These are phyloP conservation scores for Tineola bisselliella DNA, from an alignment of 2,888 invertebrate genomes.

Conservation along the genomic window DNA sequence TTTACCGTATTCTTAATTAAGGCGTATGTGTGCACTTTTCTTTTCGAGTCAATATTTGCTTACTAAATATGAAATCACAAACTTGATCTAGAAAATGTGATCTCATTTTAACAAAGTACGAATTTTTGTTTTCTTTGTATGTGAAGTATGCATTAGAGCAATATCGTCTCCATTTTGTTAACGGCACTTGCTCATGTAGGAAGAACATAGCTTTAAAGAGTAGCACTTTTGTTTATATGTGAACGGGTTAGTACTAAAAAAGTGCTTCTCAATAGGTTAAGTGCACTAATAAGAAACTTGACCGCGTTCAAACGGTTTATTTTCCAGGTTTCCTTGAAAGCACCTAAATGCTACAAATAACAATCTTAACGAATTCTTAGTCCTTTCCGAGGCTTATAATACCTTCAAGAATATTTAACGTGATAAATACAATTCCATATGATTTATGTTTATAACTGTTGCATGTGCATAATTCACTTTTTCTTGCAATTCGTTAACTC, in stretches of 20 bases:
- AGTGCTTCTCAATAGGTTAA: background rate
- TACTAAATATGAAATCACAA: background rate
- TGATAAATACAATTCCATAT: background rate
- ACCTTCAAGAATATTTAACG: background rate
- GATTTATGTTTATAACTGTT: background rate
- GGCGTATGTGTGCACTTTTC: conserved; percentile 4
- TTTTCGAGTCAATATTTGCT: conserved; percentile 1
- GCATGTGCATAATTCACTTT: background rate
- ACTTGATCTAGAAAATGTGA: background rate
- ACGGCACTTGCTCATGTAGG: background rate
- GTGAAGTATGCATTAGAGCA: background rate
- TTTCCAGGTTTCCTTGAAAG: background rate
- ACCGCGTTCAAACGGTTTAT: conserved; percentile 9
- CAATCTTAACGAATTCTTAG: no score
- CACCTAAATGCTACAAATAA: no score
- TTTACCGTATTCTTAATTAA: conserved; percentile 6
- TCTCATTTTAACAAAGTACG: background rate
- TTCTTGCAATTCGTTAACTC: conserved; percentile 2
- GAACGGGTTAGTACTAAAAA: background rate
- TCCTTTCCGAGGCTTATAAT: background rate
- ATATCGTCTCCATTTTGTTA: background rate
- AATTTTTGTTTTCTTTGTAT: background rate
- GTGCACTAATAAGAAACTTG: conserved; percentile 4
- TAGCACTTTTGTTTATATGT: background rate
- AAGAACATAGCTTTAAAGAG: background rate